phyloP scores from a whole-genome alignment of 2,797 vertebrate species.

The Okamejei kenojei region DNA sequence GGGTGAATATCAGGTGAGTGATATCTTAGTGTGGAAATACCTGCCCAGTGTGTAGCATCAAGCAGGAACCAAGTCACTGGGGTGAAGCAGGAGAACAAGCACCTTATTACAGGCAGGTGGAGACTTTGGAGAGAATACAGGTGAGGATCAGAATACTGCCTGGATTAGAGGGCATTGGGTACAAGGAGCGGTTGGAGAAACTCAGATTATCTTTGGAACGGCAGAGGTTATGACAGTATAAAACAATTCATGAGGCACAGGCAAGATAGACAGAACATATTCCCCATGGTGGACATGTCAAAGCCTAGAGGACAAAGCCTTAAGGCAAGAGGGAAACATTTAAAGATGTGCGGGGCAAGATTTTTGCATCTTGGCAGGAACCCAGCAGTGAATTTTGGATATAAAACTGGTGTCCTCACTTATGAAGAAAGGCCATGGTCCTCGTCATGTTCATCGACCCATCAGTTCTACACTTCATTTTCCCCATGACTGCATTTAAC shows the following conservation, averaged over 20 bases:
- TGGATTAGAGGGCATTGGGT: no score
- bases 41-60: not conserved
- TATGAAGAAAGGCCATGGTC: not conserved
- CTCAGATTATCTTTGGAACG: no score
- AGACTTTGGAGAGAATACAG: no score
- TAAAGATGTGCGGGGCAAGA: no score
- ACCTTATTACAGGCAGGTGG: not conserved
- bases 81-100: not conserved
- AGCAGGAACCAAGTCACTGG: not conserved
- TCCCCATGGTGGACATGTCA: not conserved
- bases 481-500: not conserved
- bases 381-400: no score
- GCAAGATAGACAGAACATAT: no score
- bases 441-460: not conserved
- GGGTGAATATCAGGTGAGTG: not conserved
- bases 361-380: not conserved
- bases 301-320: no score
- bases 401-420: not conserved
- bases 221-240: not conserved
- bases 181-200: no score
- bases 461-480: not conserved
- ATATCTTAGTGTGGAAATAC: not conserved
- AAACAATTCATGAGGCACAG: no score
- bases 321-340: no score
- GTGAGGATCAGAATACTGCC: no score